Conservation (phyloP, 2,888 invertebrate species). For the Rhamphomyia laevipes region DNA sequence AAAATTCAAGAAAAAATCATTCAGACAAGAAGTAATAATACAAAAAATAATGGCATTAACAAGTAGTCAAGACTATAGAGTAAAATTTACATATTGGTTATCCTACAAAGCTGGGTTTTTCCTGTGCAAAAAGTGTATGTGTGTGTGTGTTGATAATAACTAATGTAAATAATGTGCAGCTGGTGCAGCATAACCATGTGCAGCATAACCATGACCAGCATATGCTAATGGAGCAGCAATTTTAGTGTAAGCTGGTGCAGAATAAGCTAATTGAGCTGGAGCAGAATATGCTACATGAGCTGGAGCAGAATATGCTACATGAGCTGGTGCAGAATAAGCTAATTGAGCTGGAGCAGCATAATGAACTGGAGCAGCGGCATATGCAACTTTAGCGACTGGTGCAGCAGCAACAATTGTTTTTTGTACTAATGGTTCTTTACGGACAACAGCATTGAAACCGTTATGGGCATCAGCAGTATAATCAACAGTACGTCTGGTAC, state of each 20-base stretch:
- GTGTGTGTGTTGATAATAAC: background rate
- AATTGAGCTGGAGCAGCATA: background rate
- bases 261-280: background rate
- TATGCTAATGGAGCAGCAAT: slow-evolving; percentile 10
- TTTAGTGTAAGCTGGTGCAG: slow-evolving; percentile 12
- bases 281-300: background rate
- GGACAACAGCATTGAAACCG: slow-evolving; percentile 37
- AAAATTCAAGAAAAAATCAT: too few relatives aligned
- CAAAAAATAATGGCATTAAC: too few relatives aligned
- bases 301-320: slow-evolving; percentile 13
- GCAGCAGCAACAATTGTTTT: slow-evolving; percentile 21
- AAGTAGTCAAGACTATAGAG: too few relatives aligned
- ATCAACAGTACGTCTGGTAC: slow-evolving; percentile 50
- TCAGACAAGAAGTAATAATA: too few relatives aligned
- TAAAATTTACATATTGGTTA: too few relatives aligned
- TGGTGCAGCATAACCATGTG: slow-evolving; percentile 8
- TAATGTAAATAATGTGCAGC: slow-evolving; percentile 7
- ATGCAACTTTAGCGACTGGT: slow-evolving; percentile 9
- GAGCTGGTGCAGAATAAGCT: slow-evolving; percentile 8
- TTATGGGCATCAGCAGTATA: slow-evolving; percentile 43
- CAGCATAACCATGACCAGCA: too few relatives aligned
- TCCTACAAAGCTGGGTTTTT: too few relatives aligned
- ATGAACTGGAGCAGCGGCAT: slow-evolving; percentile 9
- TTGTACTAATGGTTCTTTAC: slow-evolving; percentile 31
- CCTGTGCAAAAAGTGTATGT: too few relatives aligned